A percentile compares a stretch with the other conserved stretches of the same genome.
These are phyloP conservation scores for Linurgus olivaceus DNA, from an alignment of 2,797 vertebrate genomes.

Conservation along the genomic window DNA sequence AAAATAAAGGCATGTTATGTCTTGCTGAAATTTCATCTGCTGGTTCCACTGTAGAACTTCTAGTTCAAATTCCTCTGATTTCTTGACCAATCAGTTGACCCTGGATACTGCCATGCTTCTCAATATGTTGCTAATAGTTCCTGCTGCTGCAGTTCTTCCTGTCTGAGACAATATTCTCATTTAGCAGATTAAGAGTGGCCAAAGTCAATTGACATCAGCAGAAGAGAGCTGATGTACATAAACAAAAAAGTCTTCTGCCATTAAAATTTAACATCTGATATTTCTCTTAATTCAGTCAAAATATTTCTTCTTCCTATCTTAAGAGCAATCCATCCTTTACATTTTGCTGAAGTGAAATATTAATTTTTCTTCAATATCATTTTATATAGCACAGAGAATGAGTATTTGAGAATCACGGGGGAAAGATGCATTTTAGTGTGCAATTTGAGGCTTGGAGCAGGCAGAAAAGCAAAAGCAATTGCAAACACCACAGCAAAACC, in stretches of 20 bases:
- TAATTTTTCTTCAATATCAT: not conserved
- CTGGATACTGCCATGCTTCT: not conserved
- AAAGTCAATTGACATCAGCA: not conserved
- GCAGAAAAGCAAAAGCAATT: not conserved
- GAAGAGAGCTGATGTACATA: not conserved
- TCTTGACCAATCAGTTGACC: not conserved
- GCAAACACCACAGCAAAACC: not conserved
- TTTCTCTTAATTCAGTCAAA: not conserved
- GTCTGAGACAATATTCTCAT: not conserved
- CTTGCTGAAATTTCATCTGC: not conserved
- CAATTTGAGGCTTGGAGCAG: not conserved
- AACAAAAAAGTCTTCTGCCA: not conserved
- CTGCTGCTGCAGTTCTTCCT: not conserved
- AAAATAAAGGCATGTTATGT: not conserved
- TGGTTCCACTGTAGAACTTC: not conserved
- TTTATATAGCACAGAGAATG: not conserved
- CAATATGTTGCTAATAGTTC: not conserved
- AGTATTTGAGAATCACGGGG: not conserved
- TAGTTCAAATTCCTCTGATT: not conserved
- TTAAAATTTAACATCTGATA: not conserved
- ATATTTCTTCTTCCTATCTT: not conserved
- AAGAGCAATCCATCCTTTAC: not conserved
- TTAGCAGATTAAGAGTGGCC: not conserved
- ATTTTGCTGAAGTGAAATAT: not conserved
- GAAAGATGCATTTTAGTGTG: not conserved